Evolutionary conservation across 2,888 invertebrate species (phyloP).

Genomic region (Sympetrum striolatum): DNA sequence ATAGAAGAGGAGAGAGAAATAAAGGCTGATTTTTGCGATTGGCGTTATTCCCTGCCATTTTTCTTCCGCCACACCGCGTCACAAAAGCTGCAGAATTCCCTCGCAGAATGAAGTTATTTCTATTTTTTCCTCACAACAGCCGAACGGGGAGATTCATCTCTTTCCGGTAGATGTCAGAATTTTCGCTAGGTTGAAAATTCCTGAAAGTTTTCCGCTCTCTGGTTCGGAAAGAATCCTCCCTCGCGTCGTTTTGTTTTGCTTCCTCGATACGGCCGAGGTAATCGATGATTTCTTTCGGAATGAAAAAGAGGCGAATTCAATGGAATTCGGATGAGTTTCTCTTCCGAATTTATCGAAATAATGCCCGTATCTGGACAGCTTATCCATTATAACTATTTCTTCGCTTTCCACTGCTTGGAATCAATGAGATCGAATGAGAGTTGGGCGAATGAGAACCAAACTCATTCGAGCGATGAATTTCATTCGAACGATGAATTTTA

Average conservation of each 20-base stretch:
- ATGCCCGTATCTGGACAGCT: background rate
- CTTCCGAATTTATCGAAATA: background rate
- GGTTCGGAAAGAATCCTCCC: constrained; percentile 27
- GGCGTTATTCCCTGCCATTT: constrained; percentile 23
- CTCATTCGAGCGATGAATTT: background rate
- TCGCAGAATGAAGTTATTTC: constrained; percentile 17
- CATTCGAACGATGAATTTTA: too few species aligned
- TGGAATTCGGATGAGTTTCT: background rate
- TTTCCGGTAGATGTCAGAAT: constrained; percentile 38
- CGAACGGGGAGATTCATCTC: constrained; percentile 23
- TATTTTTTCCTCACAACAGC: background rate
- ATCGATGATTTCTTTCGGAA: constrained; percentile 21
- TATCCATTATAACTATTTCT: constrained; percentile 18
- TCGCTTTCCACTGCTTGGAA: background rate
- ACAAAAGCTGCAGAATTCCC: constrained; percentile 31
- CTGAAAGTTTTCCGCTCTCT: constrained; percentile 35
- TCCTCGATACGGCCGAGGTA: background rate
- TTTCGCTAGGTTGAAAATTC: constrained; percentile 39
- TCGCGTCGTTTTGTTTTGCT: constrained; percentile 26
- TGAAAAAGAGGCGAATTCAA: background rate
- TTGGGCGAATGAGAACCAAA: too few species aligned
- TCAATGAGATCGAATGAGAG: background rate
- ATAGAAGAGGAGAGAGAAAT: background rate
- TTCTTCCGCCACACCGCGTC: constrained; percentile 21
- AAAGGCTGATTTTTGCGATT: constrained; percentile 12